Conservation (phyloP, 2,113 vertebrate species). For the Crocuta crocuta region DNA sequence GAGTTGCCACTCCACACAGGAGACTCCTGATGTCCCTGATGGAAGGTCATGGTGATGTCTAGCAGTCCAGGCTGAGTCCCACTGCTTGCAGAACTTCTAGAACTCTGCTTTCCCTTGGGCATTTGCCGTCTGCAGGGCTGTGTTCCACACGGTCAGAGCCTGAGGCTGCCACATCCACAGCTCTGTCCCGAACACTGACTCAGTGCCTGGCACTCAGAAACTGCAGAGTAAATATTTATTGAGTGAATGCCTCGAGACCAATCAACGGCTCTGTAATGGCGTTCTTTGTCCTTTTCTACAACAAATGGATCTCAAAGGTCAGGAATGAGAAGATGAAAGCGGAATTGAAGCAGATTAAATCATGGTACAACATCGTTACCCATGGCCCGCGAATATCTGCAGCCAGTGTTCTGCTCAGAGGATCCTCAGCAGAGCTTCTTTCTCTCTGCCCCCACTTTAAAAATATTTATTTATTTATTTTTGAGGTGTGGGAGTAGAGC, state of each 20-base stretch:
- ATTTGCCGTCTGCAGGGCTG: not conserved
- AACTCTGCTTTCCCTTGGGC: not conserved
- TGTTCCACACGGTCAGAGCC: not conserved
- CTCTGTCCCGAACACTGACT: not conserved
- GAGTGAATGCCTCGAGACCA: not conserved
- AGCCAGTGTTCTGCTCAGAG: not conserved
- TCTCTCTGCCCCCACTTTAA: not conserved
- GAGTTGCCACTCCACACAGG: not conserved
- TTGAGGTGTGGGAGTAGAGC: too few species aligned
- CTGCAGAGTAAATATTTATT: conserved; percentile 51
- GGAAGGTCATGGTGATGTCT: not conserved
- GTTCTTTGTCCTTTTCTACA: not conserved
- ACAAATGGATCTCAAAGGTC: not conserved
- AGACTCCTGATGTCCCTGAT: not conserved
- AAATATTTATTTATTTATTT: too few species aligned
- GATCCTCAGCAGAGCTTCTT: not conserved
- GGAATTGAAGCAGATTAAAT: not conserved
- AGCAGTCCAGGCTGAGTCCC: not conserved
- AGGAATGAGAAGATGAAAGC: not conserved
- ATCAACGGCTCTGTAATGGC: not conserved
- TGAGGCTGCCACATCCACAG: not conserved
- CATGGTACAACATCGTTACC: not conserved
- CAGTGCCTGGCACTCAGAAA: not conserved
- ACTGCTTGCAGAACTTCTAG: not conserved
- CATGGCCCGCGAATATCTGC: rapidly evolving